Evolutionary conservation across 2,888 invertebrate species (phyloP).

Genomic region (Macrophya alboannulata): DNA sequence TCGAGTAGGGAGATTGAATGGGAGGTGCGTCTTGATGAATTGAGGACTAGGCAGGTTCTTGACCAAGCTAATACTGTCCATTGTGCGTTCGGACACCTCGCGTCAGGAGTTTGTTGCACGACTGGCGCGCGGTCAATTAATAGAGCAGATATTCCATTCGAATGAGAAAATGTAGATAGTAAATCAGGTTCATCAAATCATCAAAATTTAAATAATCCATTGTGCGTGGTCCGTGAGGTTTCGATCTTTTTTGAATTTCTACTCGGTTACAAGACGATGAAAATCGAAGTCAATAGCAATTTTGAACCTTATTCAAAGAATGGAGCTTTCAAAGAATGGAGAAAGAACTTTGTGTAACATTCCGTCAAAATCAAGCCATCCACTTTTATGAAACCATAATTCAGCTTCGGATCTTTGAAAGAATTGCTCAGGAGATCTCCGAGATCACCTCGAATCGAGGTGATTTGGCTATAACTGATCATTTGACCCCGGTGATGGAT

Average conservation of each 20-base stretch:
- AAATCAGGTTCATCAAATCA: neutral
- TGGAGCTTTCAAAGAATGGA: slow-evolving; percentile 89
- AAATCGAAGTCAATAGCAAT: too few species aligned
- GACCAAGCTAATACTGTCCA: slow-evolving; percentile 73
- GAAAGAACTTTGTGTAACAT: slow-evolving; percentile 70
- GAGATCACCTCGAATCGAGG: neutral
- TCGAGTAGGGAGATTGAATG: neutral
- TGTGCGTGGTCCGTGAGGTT: neutral
- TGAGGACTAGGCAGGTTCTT: slow-evolving; percentile 80
- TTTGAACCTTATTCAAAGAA: slow-evolving; percentile 83
- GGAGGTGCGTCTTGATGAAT: neutral
- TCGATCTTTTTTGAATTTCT: too few species aligned
- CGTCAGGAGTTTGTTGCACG: slow-evolving; percentile 21
- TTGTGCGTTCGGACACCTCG: slow-evolving; percentile 62
- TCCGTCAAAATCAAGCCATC: neutral
- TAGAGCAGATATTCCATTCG: slow-evolving; percentile 68
- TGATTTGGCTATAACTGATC: neutral
- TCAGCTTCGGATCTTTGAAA: neutral
- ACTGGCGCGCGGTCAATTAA: slow-evolving; percentile 79
- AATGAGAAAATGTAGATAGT: neutral
- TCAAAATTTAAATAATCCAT: neutral
- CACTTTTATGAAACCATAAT: neutral
- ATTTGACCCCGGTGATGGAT: neutral
- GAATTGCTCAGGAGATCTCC: neutral
- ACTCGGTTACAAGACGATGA: too few species aligned